A percentile compares a stretch with the other conserved stretches of the same genome.
Conservation (phyloP, 2,113 vertebrate genomes). For the Thomomys bottae region DNA sequence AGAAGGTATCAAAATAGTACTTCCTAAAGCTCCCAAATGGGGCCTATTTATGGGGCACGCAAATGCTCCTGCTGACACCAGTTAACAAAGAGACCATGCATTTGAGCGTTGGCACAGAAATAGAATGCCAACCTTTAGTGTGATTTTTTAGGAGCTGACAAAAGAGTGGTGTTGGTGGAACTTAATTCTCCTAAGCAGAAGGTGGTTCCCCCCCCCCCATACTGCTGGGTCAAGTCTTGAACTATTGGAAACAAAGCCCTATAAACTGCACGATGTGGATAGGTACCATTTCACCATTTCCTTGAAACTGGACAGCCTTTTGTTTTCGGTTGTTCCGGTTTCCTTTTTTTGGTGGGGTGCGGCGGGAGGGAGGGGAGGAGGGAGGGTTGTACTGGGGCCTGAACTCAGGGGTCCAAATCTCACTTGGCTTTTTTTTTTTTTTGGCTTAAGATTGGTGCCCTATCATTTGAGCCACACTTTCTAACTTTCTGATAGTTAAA, state of each 20-base stretch:
- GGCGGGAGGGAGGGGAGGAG: no score
- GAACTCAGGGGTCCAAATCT: no score
- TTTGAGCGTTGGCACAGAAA: conserved; percentile 52
- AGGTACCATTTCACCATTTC: not conserved
- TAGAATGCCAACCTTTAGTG: conserved; percentile 39
- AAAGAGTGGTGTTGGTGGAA: not conserved
- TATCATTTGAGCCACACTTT: no score
- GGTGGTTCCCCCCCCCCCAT: not conserved
- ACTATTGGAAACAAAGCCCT: not conserved
- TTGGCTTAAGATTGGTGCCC: no score
- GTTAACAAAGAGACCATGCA: conserved; percentile 54
- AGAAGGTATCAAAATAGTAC: conserved; percentile 60
- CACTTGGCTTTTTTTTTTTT: no score
- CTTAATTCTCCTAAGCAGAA: conserved; percentile 20
- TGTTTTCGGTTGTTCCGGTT: no score
- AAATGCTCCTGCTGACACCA: conserved; percentile 55
- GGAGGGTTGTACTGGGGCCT: no score
- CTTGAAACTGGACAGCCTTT: not conserved
- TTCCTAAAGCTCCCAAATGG: conserved; percentile 43
- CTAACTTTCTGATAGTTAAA: no score
- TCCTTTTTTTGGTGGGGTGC: no score
- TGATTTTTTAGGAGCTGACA: conserved; percentile 25
- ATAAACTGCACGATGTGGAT: not conserved
- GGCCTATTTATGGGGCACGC: conserved; percentile 50
- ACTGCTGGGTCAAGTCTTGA: not conserved